Evolutionary conservation across 2,797 vertebrate genomes (phyloP), one percentile per base, ranked within the genome.

Genomic region (Huso huso): DNA sequence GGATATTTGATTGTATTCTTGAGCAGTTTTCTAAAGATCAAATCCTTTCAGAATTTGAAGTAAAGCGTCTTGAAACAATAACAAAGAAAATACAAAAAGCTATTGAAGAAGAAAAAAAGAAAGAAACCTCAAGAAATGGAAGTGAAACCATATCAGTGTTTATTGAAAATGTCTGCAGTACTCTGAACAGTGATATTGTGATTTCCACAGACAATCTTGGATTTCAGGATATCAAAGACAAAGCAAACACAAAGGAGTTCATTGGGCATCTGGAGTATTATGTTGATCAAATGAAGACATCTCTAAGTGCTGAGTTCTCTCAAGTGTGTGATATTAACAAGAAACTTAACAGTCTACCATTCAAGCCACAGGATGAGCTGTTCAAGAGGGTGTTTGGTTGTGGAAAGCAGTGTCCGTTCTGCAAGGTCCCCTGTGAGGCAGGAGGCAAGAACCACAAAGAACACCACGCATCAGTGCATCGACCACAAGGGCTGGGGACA

Each of bases 351-450:
- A 70, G 61, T 8, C 72, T 83, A 10, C 49, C 75, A 6, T 11
- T 76, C 8, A 80, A 76, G 64, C 79, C 84, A 49, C 77, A 80
- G 4, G 68, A 82, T 0, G 74, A 69, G 60, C 76, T 84, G 63
- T 79, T 82, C 52, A 72, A 58, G 1, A 15, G 62, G 6, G 58
- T 83, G 61, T 74, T 83, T 71, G 77, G 79, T 1, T 83, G 81
- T 69, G 78, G 76, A 49, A 1, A 71, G 2, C 77, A 71, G n/a
- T 86, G 83, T 72, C 83, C 82, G 4, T 86, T 84, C 68, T 85
- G 84, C 61, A 55, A 72, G 55, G 76, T 73, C 57, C 82, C 86
- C 1, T 87, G 86, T 78, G 82, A 87, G 67, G 79, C 80, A 0
- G 83, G 71, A 63, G 37, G 37, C 37, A 37, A 37, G 37, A 5